These are phyloP conservation scores for Dugesia japonica DNA, from an alignment of 2,888 invertebrate species.

Conservation along the genomic window DNA sequence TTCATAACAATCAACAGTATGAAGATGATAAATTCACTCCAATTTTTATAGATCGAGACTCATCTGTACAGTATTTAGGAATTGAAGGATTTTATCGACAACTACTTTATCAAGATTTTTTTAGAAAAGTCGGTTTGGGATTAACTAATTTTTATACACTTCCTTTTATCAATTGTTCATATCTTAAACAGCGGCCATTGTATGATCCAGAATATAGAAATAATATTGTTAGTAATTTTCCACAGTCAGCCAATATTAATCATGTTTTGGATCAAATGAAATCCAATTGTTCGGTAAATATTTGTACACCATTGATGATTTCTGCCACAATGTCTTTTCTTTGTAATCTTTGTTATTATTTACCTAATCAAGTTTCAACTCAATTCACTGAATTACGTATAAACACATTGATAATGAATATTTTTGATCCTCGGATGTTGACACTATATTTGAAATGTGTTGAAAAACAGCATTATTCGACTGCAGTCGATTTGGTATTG, in stretches of 20 bases:
- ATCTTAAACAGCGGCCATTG: neutral
- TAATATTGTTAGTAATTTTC: neutral
- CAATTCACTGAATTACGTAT: neutral
- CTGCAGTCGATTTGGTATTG: neutral
- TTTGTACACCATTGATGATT: constrained; percentile 5
- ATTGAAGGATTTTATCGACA: neutral
- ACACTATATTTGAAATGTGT: neutral
- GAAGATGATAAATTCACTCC: neutral
- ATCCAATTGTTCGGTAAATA: neutral
- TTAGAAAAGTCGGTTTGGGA: neutral
- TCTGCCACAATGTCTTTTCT: neutral
- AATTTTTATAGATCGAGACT: neutral
- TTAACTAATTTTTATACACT: constrained; percentile 3
- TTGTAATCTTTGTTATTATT: neutral
- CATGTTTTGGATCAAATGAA: neutral
- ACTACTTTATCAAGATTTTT: neutral
- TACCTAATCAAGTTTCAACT: neutral
- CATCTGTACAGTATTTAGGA: neutral
- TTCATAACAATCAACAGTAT: neutral
- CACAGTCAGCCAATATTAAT: neutral
- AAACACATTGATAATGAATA: constrained; percentile 22
- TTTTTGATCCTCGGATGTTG: neutral
- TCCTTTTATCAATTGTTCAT: neutral
- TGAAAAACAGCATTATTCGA: neutral
- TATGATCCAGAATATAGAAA: neutral